Conservation (phyloP, 2,113 vertebrate genomes). For the Mus pahari region DNA sequence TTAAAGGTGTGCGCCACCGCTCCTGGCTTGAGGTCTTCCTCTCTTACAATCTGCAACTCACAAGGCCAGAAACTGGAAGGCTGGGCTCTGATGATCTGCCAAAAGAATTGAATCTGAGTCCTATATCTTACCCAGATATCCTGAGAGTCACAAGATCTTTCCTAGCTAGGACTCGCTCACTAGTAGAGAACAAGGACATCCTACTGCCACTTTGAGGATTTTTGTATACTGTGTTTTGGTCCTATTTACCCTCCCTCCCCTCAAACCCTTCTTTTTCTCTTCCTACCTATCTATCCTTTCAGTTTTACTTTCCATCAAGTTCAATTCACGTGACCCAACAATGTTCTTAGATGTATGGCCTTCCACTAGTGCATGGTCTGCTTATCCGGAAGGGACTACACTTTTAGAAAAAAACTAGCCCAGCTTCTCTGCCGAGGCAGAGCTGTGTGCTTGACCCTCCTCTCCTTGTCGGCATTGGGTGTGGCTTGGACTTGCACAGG, state of each 20-base stretch:
- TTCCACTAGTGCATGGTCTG: background rate
- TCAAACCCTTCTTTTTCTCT: background rate
- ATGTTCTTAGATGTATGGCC: background rate
- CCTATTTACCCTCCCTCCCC: background rate
- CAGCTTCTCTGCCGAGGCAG: background rate
- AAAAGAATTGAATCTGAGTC: background rate
- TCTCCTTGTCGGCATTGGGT: background rate
- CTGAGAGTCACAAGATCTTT: background rate
- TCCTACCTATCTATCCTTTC: background rate
- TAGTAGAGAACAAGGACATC: background rate
- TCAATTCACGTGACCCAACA: background rate
- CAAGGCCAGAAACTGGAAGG: background rate
- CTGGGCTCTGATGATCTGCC: background rate
- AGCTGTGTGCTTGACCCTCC: background rate
- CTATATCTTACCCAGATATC: background rate
- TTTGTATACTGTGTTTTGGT: background rate
- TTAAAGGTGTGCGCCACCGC: too few relatives aligned
- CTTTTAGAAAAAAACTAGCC: background rate
- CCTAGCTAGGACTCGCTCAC: background rate
- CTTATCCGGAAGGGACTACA: background rate
- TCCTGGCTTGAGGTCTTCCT: background rate
- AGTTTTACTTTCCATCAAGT: background rate
- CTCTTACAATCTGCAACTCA: background rate
- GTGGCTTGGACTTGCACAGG: too few relatives aligned
- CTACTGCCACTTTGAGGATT: background rate